Evolutionary conservation across 2,113 vertebrate species (phyloP).

Genomic region (Brachirus orientalis): DNA sequence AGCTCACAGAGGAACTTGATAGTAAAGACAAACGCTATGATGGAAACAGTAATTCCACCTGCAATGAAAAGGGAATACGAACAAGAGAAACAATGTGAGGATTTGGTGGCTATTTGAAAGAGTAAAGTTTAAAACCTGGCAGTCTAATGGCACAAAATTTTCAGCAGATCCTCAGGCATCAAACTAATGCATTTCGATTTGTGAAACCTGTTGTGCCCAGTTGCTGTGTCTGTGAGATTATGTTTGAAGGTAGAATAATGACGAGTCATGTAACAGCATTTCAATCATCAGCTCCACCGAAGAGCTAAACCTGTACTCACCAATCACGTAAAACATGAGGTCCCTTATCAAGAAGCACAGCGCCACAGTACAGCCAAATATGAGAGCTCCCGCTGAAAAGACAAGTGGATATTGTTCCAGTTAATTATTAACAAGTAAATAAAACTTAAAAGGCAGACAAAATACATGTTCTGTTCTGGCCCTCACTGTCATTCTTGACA

Average conservation of each 20-base stretch:
- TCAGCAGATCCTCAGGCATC: not conserved
- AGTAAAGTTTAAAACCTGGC: not conserved
- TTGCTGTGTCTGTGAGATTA: not conserved
- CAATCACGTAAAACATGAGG: constrained; percentile 99
- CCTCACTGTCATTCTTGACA: too few species aligned
- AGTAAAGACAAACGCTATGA: constrained; percentile 98
- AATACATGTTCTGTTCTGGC: too few species aligned
- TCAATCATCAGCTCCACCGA: not conserved
- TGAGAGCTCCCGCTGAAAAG: constrained; percentile 80
- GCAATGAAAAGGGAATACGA: constrained; percentile 3
- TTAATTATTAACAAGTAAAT: constrained; percentile 3
- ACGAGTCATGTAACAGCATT: not conserved
- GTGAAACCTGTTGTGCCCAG: not conserved
- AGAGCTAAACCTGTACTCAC: constrained; percentile 81
- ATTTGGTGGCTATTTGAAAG: not conserved
- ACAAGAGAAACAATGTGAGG: constrained; percentile 12
- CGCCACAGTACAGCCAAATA: constrained; percentile 89
- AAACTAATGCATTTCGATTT: not conserved
- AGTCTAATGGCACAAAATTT: not conserved
- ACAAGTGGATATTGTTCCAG: constrained; percentile 25
- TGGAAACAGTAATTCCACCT: constrained; percentile 99
- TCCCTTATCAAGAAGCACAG: constrained; percentile 93
- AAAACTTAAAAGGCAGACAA: too few species aligned
- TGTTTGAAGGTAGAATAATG: not conserved
- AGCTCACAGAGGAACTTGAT: constrained; percentile 99